These are phyloP conservation scores for Erethizon dorsatum DNA, from an alignment of 2,797 vertebrate species.

Conservation along the genomic window DNA sequence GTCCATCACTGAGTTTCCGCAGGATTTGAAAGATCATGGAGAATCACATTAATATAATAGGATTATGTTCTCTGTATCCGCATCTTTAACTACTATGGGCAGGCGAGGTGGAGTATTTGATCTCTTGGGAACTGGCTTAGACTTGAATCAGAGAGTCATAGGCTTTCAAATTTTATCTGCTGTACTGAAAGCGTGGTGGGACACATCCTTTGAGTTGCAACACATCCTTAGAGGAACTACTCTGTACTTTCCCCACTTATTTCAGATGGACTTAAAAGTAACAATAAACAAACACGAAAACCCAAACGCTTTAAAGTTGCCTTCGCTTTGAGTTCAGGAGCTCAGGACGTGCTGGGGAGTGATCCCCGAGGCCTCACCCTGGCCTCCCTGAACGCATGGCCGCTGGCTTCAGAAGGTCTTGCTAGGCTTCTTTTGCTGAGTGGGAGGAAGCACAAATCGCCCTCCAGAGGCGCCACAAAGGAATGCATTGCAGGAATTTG, in stretches of 20 bases:
- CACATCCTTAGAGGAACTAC: rapidly evolving
- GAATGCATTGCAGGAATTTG: neutral
- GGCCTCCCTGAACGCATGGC: neutral
- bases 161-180: neutral
- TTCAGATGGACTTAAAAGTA: neutral
- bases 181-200: neutral
- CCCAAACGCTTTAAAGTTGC: neutral
- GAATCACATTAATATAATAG: neutral
- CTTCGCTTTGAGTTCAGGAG: neutral
- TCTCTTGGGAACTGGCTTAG: neutral
- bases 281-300: neutral
- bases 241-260: neutral
- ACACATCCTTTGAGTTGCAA: neutral
- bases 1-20: neutral
- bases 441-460: neutral
- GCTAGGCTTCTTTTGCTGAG: neutral
- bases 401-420: neutral
- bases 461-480: neutral
- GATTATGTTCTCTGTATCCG: neutral
- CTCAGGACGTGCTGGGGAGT: rapidly evolving
- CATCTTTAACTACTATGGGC: neutral
- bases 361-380: rapidly evolving
- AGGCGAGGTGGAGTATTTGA: neutral
- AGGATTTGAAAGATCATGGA: neutral
- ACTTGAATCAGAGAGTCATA: neutral